Base-by-base conservation (phyloP, 2,113 vertebrate species). In the Dasypus novemcinctus region DNA sequence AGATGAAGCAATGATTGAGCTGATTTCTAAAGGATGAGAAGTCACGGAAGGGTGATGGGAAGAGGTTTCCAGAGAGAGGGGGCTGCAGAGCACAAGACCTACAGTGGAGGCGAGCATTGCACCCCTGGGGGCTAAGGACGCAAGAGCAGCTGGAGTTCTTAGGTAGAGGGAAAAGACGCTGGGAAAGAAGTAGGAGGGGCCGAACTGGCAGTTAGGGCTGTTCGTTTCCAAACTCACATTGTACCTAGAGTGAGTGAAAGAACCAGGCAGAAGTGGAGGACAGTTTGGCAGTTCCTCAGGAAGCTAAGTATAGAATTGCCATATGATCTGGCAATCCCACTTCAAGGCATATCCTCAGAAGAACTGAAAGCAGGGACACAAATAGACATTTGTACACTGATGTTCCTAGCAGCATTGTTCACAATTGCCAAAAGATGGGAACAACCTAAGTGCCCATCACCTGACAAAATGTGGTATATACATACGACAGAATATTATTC, bases 61-160 rank as follows among this genome's bases (percentile, higher is more conserved):
- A 84, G 54, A 41, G 29, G 54, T 38, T 36, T 78, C 15, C 64
- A 46, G 41, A 23, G 46, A 27, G 54, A 83, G 38, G 43, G 27
- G 38, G 79, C 7, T 25, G n/a, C 31, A 57, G 38, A 49, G 8
- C 49, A 7, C 10, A 23, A 59, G n/a, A 27, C 33, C 41, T 17
- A 23, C 18, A 0, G 2, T 1, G 14, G 80, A 89, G 31, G 64
- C 33, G 54, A 17, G 14, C 25, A 76, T 69, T 84, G 68, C 96
- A 93, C 90, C 68, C 95, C 61, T 88, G 95, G 91, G 96, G 94
- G 91, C 96, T 93, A 75, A 95, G 93, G 90, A 96, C 94, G 96
- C 92, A 96, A 96, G 90, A 91, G 93, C 94, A 96, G 92, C 95
- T 94, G 93, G 92, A 61, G 63, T 71, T 84, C 90, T 93, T 71